Evolutionary conservation across 2,113 vertebrate genomes (phyloP), one percentile per base, ranked within the genome.

Genomic region (Rhombomys opimus): DNA sequence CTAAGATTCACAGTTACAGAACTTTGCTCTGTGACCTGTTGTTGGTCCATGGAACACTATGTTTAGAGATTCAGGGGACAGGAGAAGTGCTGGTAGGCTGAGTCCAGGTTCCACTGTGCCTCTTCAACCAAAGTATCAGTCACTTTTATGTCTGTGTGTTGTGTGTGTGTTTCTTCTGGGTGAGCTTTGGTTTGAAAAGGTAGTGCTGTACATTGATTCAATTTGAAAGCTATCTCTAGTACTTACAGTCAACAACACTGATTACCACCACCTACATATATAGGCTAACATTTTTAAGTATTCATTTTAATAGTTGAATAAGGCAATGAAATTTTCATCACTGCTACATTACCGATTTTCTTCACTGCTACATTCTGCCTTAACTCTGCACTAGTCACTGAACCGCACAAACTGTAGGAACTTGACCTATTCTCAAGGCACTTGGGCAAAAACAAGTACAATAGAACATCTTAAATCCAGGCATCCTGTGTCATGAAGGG

Each of bases 321-420:
- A 0, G 1, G 5, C 41, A 78, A 46, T 46, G n/a, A 50, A 52
- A 84, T 73, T 90, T 41, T 59, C 61, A 63, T 50, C 75, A 95
- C 84, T 46, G 46, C 46, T 46, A 46, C 46, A 46, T 46, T 46
- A 46, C 46, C 46, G 46, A 46, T 46, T 61, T 59, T 78, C 80
- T 54, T 54, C 65, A n/a, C 12, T n/a, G 73, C n/a, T 46, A n/a
- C 25, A 65, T 52, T 63, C 46, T 73, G 93, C 50, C 35, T 89
- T 61, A 77, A 92, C 80, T 96, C 90, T 85, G 30, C 20, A 50
- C 57, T 89, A n/a, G 72, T 95, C 59, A 63, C 27, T 8, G 68
- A 82, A 41, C 5, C 65, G 22, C 25, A 75, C 23, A 32, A 25
- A 70, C 11, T 23, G 17, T 7, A 11, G 54, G 27, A 67, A 32